A percentile compares a stretch with the other conserved stretches of the same genome.
phyloP scores from a whole-genome alignment of 2,888 invertebrate genomes.

The Dromius quadrimaculatus region DNA sequence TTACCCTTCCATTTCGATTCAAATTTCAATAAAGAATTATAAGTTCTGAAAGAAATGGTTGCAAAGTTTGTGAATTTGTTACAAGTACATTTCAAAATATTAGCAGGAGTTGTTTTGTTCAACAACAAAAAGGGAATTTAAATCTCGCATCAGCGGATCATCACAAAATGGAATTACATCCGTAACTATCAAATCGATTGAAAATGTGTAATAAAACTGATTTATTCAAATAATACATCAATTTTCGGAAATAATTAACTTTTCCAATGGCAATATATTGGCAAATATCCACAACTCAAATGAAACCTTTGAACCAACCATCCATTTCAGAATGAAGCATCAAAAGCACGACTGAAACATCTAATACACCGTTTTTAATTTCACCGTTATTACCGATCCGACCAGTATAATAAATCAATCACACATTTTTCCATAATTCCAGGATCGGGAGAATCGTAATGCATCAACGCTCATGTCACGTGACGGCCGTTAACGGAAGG shows the following conservation, averaged over 20 bases:
- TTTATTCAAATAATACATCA: slow-evolving; percentile 27
- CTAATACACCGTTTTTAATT: slow-evolving; percentile 37
- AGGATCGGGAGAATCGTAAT: slow-evolving; percentile 11
- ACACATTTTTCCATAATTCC: slow-evolving; percentile 27
- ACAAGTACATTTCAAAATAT: too few species aligned
- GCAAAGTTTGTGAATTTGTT: too few species aligned
- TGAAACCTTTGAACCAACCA: background rate
- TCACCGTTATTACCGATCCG: slow-evolving; percentile 34
- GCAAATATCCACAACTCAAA: slow-evolving; percentile 2
- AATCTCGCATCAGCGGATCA: too few species aligned
- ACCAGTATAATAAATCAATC: slow-evolving; percentile 31
- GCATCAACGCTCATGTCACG: slow-evolving; percentile 17
- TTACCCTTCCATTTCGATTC: too few species aligned
- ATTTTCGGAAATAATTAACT: slow-evolving; percentile 18
- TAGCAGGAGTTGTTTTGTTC: too few species aligned
- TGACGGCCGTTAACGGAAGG: background rate
- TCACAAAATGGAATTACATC: background rate
- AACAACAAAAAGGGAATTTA: too few species aligned
- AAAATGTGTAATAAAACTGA: background rate
- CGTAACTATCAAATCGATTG: background rate
- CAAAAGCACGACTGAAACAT: slow-evolving; percentile 10
- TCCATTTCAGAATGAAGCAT: slow-evolving; percentile 24
- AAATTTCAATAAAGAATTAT: too few species aligned
- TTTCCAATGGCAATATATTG: background rate
- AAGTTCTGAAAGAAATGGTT: too few species aligned